phyloP scores from a whole-genome alignment of 2,797 vertebrate species.

The Diplodus sargus region DNA sequence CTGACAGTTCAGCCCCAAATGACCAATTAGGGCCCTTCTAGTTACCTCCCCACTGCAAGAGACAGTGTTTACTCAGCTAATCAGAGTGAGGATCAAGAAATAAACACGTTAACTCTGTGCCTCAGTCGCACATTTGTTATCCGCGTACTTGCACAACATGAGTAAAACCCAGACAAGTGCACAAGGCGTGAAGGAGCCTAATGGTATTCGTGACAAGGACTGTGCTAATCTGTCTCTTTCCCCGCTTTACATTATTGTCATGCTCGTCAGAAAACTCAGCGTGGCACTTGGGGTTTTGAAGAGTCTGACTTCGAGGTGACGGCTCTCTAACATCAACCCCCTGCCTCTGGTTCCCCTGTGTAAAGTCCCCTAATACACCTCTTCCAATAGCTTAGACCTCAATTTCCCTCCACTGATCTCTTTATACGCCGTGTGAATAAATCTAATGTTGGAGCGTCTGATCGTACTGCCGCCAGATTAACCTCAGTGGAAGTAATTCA shows the following conservation, averaged over 20 bases:
- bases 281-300: not conserved
- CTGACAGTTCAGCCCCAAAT: conserved; percentile 38
- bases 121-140: not conserved
- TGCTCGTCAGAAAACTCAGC: not conserved
- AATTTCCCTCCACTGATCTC: conserved; percentile 33
- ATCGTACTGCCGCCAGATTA: conserved; percentile 42
- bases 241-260: not conserved
- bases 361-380: conserved; percentile 14
- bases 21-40: conserved; percentile 27
- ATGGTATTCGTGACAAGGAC: conserved; percentile 1
- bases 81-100: conserved; percentile 21
- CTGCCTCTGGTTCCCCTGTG: conserved; percentile 1
- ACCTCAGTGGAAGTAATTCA: conserved; percentile 27
- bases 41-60: conserved; percentile 24
- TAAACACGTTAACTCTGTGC: conserved; percentile 13
- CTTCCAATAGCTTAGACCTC: conserved; percentile 27
- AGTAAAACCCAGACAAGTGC: not conserved
- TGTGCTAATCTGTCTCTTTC: not conserved
- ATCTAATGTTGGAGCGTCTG: not conserved
- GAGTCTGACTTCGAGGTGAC: not conserved
- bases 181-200: conserved; percentile 6
- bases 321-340: conserved; percentile 8
- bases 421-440: conserved; percentile 30
- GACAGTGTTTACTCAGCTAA: conserved; percentile 33
- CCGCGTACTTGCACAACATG: not conserved